Percentiles rank a stretch among this genome's conserved stretches.
These are phyloP conservation scores for Ctenopoma multispine DNA, from an alignment of 2,797 vertebrate species.

Conservation along the genomic window DNA sequence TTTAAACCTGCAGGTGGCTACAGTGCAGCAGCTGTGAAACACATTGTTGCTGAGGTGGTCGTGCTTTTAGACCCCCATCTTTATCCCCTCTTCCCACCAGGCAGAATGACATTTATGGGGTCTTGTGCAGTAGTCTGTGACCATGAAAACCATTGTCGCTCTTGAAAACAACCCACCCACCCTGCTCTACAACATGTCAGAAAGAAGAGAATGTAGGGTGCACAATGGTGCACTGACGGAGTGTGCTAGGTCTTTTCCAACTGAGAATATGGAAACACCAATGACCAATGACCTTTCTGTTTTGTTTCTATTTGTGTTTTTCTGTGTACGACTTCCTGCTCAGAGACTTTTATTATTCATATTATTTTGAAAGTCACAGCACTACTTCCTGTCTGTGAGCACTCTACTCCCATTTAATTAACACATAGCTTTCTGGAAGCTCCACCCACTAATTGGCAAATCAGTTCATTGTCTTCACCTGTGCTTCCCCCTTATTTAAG, in stretches of 20 bases:
- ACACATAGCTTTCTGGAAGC: too few species aligned
- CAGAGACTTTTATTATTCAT: too few species aligned
- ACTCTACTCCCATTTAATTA: too few species aligned
- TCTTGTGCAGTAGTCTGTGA: constrained; percentile 69
- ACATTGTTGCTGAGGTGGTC: constrained; percentile 70
- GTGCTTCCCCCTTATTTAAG: too few species aligned
- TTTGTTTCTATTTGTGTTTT: constrained; percentile 9
- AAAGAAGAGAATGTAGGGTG: constrained; percentile 37
- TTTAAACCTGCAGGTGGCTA: constrained; percentile 76
- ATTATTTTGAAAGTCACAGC: too few species aligned
- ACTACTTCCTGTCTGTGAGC: too few species aligned
- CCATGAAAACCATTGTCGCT: constrained; percentile 69
- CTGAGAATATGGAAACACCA: constrained; percentile 52
- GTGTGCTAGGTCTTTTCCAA: constrained; percentile 33
- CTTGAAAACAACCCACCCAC: constrained; percentile 60
- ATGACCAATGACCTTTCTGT: too few species aligned
- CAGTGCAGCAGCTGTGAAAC: constrained; percentile 67
- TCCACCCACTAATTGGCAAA: too few species aligned
- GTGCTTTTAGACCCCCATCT: constrained; percentile 41
- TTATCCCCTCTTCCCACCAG: constrained; percentile 46
- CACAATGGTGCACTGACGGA: constrained; percentile 34
- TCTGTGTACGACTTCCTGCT: not conserved
- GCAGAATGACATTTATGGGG: constrained; percentile 77
- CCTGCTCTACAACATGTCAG: constrained; percentile 52
- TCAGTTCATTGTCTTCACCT: too few species aligned